Evolutionary conservation across 2,888 invertebrate genomes (phyloP).

Genomic region (Drosophila formosana): DNA sequence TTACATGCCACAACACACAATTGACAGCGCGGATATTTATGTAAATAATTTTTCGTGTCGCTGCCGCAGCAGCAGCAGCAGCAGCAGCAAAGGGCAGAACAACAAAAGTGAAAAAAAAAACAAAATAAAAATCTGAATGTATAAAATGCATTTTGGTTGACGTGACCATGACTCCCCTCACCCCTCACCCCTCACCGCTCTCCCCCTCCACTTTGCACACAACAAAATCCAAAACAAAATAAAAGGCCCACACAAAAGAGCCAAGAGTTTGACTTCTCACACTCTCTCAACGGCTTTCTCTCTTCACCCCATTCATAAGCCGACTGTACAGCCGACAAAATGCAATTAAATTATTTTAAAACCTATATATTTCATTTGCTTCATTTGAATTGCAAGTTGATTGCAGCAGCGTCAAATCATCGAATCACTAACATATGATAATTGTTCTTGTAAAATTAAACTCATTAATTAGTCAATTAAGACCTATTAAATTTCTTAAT

Average conservation of each 20-base stretch:
- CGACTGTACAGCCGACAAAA: constrained; percentile 51
- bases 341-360: constrained; percentile 23
- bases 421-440: too few relatives aligned
- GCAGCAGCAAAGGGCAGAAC: constrained; percentile 34
- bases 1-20: constrained; percentile 80
- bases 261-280: constrained; percentile 44
- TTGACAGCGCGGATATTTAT: constrained; percentile 78
- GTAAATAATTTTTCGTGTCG: constrained; percentile 78
- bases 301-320: constrained; percentile 1
- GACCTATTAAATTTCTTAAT: too few relatives aligned
- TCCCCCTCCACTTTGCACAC: neutral
- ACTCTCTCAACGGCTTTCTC: constrained; percentile 12
- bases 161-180: constrained; percentile 59
- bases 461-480: too few relatives aligned
- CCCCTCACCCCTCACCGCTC: neutral
- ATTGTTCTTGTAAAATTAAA: too few relatives aligned
- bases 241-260: constrained; percentile 27
- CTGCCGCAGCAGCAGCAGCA: constrained; percentile 40
- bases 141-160: constrained; percentile 73
- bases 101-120: constrained; percentile 39
- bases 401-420: too few relatives aligned
- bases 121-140: constrained; percentile 43
- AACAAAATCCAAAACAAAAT: constrained; percentile 9
- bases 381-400: too few relatives aligned
- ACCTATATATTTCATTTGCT: neutral